Conservation (phyloP, 1,140 invertebrate species). For the Platyura marginata region DNA sequence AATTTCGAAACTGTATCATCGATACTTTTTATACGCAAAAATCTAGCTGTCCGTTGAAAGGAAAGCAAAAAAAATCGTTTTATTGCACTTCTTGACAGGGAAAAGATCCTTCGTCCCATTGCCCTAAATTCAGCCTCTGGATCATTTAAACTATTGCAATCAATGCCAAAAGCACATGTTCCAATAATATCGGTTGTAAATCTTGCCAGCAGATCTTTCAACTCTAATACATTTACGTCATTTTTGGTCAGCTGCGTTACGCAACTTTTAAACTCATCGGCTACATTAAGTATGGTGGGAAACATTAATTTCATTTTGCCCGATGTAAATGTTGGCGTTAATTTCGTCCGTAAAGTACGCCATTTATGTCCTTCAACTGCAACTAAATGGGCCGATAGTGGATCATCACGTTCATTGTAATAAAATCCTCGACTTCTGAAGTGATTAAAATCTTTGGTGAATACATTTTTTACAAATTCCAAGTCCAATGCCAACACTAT, state of each 20-base stretch:
- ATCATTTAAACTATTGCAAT: too few species aligned
- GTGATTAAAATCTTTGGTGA: too few species aligned
- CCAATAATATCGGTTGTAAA: too few species aligned
- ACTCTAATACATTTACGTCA: constrained; percentile 9
- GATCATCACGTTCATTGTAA: too few species aligned
- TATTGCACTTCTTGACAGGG: too few species aligned
- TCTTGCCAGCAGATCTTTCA: constrained; percentile 24
- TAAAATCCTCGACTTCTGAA: constrained; percentile 24
- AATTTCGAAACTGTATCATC: constrained; percentile 21
- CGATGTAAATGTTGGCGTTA: too few species aligned
- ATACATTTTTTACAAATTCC: constrained; percentile 25
- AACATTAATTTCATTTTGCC: constrained; percentile 32
- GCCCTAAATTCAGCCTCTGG: constrained; percentile 30
- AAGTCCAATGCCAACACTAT: constrained; percentile 26
- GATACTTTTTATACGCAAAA: constrained; percentile 4
- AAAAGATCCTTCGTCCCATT: constrained; percentile 8
- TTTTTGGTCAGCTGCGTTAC: constrained; percentile 2
- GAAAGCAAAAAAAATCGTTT: constrained; percentile 8
- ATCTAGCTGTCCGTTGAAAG: too few species aligned
- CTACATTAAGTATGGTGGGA: constrained; percentile 5
- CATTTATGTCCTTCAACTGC: constrained; percentile 28
- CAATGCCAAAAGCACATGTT: constrained; percentile 36
- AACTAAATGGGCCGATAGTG: constrained; percentile 29
- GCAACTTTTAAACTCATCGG: constrained; percentile 9
- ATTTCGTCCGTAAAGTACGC: constrained; percentile 27